Conservation (phyloP, 2,888 invertebrate species). For the Mythimna impura region DNA sequence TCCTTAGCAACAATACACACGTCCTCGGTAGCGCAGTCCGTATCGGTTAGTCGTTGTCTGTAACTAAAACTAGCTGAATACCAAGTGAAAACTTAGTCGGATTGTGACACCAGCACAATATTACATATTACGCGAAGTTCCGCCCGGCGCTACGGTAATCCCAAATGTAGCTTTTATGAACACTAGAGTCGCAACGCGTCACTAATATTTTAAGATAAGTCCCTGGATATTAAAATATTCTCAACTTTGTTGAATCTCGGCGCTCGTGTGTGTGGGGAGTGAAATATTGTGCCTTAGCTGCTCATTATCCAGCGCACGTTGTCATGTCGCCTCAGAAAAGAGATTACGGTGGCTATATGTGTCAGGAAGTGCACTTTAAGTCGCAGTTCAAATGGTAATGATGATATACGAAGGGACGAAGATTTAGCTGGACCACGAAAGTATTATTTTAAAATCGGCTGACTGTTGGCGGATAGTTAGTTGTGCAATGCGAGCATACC, state of each 20-base stretch:
- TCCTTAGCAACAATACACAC: conserved; percentile 51
- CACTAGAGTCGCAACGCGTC: conserved; percentile 62
- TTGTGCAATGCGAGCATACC: conserved; percentile 1
- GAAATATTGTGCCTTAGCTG: conserved; percentile 43
- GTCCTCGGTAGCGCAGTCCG: conserved; percentile 47
- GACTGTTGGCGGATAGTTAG: not conserved
- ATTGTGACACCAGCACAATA: conserved; percentile 70
- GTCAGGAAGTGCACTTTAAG: conserved; percentile 37
- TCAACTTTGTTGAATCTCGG: conserved; percentile 51
- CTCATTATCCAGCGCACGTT: conserved; percentile 39
- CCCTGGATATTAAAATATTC: conserved; percentile 63
- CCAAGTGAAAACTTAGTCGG: conserved; percentile 64
- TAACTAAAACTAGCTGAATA: conserved; percentile 70
- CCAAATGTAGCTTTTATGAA: conserved; percentile 68
- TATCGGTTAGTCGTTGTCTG: conserved; percentile 63
- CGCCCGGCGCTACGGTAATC: conserved; percentile 67
- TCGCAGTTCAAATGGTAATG: conserved; percentile 26
- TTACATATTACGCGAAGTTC: conserved; percentile 66
- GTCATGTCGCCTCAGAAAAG: conserved; percentile 29
- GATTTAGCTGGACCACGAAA: not conserved
- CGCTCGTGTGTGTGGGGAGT: conserved; percentile 22
- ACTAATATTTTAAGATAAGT: conserved; percentile 62
- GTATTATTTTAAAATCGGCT: not conserved
- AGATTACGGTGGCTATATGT: conserved; percentile 28
- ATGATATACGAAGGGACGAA: conserved; percentile 5